Conservation (phyloP, 2,113 vertebrate species). For the Oncorhynchus masou region DNA sequence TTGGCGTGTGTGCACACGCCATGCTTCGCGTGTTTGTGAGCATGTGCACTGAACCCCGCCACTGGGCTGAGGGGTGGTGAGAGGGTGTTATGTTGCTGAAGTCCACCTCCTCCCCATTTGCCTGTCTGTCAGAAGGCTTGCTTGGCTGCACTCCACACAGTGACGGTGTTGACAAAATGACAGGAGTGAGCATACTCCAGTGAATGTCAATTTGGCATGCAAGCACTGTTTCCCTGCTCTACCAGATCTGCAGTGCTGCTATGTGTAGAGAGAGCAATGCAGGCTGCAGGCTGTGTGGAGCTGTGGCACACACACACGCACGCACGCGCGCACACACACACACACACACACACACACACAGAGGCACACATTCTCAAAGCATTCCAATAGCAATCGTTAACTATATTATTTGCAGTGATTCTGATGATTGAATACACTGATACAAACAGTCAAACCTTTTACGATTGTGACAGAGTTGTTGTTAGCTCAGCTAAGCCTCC, state of each 20-base stretch:
- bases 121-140: slow-evolving; percentile 71
- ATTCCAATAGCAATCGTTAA: not conserved
- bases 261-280: slow-evolving; percentile 17
- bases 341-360: not conserved
- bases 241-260: slow-evolving; percentile 5
- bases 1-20: slow-evolving; percentile 20
- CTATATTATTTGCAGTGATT: no score
- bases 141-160: slow-evolving; percentile 69
- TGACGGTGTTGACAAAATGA: slow-evolving; percentile 77
- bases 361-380: not conserved
- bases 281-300: not conserved
- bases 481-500: no score
- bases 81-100: slow-evolving; percentile 66
- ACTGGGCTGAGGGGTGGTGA: slow-evolving; percentile 44
- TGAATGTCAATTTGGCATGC: slow-evolving; percentile 72
- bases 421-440: no score
- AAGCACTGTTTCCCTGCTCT: slow-evolving; percentile 48
- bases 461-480: no score
- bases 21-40: slow-evolving; percentile 4
- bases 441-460: not conserved
- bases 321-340: not conserved
- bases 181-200: slow-evolving; percentile 64
- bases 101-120: slow-evolving; percentile 71
- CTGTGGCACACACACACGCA: not conserved
- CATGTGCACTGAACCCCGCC: slow-evolving; percentile 39